phyloP scores from a whole-genome alignment of 2,113 vertebrate species.

The Pristiophorus japonicus region DNA sequence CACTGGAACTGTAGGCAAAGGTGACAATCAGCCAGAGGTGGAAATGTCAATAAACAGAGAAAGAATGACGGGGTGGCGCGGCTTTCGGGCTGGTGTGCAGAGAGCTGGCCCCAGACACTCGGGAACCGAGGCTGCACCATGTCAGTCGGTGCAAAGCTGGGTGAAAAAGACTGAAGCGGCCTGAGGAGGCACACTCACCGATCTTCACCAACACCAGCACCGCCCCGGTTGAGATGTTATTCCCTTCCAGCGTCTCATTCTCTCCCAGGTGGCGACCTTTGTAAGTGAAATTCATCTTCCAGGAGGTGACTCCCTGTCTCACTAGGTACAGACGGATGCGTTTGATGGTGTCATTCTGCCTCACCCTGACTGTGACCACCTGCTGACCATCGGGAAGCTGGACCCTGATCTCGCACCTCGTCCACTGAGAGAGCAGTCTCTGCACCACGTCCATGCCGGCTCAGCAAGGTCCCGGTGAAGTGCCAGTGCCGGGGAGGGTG shows the following conservation, averaged over 20 bases:
- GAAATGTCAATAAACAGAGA: background rate
- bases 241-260: constrained; percentile 19
- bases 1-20: background rate
- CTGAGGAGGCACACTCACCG: background rate
- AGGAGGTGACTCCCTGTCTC: constrained; percentile 25
- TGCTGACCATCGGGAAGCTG: background rate
- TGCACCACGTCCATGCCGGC: background rate
- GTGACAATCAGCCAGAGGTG: background rate
- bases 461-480: too few species aligned
- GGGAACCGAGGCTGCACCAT: background rate
- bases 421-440: background rate
- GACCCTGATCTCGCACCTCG: background rate
- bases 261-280: constrained; percentile 2
- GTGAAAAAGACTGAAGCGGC: background rate
- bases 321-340: background rate
- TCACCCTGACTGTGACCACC: background rate
- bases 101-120: background rate
- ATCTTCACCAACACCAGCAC: constrained; percentile 13
- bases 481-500: background rate
- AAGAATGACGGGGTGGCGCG: background rate
- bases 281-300: constrained; percentile 29
- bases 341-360: background rate
- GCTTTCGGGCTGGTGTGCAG: background rate
- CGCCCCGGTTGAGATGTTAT: background rate
- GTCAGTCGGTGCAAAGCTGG: background rate